Conservation (phyloP, 2,888 invertebrate species). For the Pandemis heparana region DNA sequence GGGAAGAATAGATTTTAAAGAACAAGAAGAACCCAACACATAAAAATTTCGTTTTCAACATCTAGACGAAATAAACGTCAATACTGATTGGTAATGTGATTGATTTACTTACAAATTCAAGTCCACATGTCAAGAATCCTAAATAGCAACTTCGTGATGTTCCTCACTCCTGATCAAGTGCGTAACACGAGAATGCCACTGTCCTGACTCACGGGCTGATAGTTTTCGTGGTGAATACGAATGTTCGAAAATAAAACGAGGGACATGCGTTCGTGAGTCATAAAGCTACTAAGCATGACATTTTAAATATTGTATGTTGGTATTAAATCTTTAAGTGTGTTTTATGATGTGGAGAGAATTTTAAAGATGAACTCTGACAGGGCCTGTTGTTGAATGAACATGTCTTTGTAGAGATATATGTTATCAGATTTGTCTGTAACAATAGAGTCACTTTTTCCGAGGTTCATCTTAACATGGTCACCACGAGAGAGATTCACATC, state of each 20-base stretch:
- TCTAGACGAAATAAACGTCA: no score
- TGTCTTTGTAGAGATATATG: background rate
- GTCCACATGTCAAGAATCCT: background rate
- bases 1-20: no score
- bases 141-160: constrained; percentile 1
- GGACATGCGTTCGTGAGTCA: constrained; percentile 62
- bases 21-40: no score
- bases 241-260: constrained; percentile 66
- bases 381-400: background rate
- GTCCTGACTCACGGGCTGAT: constrained; percentile 67
- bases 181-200: constrained; percentile 53
- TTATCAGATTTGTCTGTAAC: background rate
- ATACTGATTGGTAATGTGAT: background rate
- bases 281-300: constrained; percentile 45
- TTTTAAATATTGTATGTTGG: constrained; percentile 24
- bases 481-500: background rate
- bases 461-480: background rate
- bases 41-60: no score
- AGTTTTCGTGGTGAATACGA: constrained; percentile 69
- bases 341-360: constrained; percentile 19
- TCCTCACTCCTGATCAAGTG: constrained; percentile 6
- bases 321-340: constrained; percentile 6
- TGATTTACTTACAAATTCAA: background rate
- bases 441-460: background rate
- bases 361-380: background rate